Base-by-base conservation (phyloP, 92 coral and sea anemone genomes). In the Paramuricea clavata region DNA sequence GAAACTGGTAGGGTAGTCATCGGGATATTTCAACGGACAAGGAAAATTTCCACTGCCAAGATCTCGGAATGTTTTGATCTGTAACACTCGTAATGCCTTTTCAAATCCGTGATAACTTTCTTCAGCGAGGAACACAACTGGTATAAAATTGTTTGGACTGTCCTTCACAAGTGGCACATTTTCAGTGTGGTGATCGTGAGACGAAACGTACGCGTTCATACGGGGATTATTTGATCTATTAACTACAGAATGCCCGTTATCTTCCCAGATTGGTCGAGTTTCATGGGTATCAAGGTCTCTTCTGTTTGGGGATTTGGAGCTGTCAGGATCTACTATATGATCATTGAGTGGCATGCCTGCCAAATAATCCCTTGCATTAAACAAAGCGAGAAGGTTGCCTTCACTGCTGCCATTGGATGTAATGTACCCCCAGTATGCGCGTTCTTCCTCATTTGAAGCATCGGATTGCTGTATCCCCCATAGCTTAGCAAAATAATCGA, bases 41-140 rank as follows among this genome's bases (percentile, higher is more conserved):
- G 80, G 34, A 28, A 74, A 74, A 74, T 74, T 35, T 16, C 80
- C 80, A 44, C 80, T 74, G 12, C 80, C 80, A 10, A 74, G 7
- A 0, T 74, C 57, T 7, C 49, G 34, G 34, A 74, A 74, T 44
- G 80, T 74, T 47, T 28, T 74, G 19, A 74, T 41, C 30, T 28
- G 28, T 44, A 74, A 42, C 12, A 74, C 11, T 19, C 5, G 30
- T 23, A 43, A 23, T 41, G 80, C 57, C 33, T 74, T 74, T 5
- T 15, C 10, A 27, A 12, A 21, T n/a, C 56, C 28, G 5, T 74
- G 49, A 44, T 74, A 50, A 10, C 54, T 26, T 35, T 21, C 80
- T 41, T 74, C 80, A 27, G 57, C 12, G 60, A 17, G 15, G 31
- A 74, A 74, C 12, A 25, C 80, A n/a, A 74, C 80, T 4, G 80